Base-by-base conservation (phyloP, 2,888 invertebrate genomes). In the Agrochola lota region DNA sequence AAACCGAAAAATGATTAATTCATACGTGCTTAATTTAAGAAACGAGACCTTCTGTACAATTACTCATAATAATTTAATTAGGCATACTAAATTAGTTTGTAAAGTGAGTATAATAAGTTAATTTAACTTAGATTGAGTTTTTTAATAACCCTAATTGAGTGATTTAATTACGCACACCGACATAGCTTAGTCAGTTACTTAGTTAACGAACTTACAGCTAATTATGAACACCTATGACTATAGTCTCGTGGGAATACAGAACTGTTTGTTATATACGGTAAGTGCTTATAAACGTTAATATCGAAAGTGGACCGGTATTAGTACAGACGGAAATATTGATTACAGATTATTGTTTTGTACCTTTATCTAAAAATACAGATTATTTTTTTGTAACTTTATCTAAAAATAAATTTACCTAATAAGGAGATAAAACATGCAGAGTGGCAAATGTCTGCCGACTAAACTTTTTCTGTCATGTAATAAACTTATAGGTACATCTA, bases 71-170 rank as follows among this genome's bases (percentile, higher is more conserved):
- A 80, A 84, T 86, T 77, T 80, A 91, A 89, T 89, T 88, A 89
- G 85, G 81, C 70, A 86, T 82, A 85, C 85, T 90, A 89, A 89
- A 91, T 92, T 91, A 92, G 88, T 90, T 90, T 83, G 87, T 91
- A 90, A 92, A 90, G 87, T 89, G 87, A 89, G 84, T 84, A 90
- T 90, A 52, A 52, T 52, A 20, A 90, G 91, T 90, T 91, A 92
- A 89, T 90, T 90, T 86, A 85, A 91, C 90, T 91, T 90, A 88
- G 88, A 88, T 88, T 87, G 86, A 87, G 87, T 91, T 91, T 89
- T 90, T 91, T 91, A 91, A 91, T 91, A 91, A 88, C 88, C 80
- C 83, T 91, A 92, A 92, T 92, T 92, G 92, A 90, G 74, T 85
- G 89, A 90, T 90, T 90, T 91, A 92, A 92, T 92, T 89, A 91